Evolutionary conservation across 2,888 invertebrate species (phyloP).

Genomic region (Leptinotarsa tumamoca): DNA sequence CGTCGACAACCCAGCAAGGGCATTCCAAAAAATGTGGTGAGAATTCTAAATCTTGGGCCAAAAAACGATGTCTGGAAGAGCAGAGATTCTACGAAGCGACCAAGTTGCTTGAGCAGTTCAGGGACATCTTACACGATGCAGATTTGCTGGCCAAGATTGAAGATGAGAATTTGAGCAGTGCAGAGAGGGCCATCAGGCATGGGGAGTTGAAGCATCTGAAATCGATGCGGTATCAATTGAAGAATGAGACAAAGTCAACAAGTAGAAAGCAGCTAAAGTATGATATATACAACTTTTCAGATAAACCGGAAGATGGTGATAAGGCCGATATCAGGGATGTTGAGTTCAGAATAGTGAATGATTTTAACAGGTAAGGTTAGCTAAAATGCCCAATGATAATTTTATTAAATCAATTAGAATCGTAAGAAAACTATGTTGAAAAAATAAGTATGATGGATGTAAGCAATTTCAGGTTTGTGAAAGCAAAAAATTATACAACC

Average conservation of each 20-base stretch:
- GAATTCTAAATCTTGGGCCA: conserved; percentile 85
- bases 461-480: no score
- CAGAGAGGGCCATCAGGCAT: conserved; percentile 84
- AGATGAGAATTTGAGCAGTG: conserved; percentile 70
- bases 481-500: no score
- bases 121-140: conserved; percentile 79
- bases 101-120: conserved; percentile 90
- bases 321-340: conserved; percentile 61
- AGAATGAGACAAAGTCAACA: conserved; percentile 74
- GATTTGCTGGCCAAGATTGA: conserved; percentile 59
- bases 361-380: conserved; percentile 65
- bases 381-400: neutral
- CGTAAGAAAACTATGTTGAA: no score
- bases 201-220: conserved; percentile 91
- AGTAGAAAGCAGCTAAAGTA: conserved; percentile 80
- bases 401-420: no score
- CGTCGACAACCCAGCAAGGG: conserved; percentile 51
- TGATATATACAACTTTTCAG: conserved; percentile 74
- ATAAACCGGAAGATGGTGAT: conserved; percentile 71
- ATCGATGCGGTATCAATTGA: conserved; percentile 70
- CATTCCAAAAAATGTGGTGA: conserved; percentile 52
- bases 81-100: conserved; percentile 97
- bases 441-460: no score
- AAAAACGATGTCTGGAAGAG: conserved; percentile 91
- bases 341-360: conserved; percentile 82